Evolutionary conservation across 1,140 invertebrate genomes (phyloP).

Genomic region (Agrilus planipennis): DNA sequence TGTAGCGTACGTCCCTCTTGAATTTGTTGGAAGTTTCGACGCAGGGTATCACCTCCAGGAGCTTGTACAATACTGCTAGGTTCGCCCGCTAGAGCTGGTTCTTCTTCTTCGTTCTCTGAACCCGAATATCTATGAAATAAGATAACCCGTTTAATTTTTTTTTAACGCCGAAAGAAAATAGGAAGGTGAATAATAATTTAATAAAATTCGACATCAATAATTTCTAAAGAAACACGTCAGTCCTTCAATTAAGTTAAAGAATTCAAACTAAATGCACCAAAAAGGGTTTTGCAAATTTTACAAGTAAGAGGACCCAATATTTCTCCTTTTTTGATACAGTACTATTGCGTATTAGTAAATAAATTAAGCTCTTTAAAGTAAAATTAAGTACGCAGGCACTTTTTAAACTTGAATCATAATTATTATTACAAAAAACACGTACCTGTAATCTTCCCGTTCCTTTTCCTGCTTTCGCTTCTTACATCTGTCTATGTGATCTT

Average conservation of each 20-base stretch:
- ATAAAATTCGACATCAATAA: no score
- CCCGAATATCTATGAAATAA: slow-evolving; percentile 61
- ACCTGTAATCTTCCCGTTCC: slow-evolving; percentile 65
- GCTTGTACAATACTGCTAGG: slow-evolving; percentile 83
- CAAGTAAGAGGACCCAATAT: no score
- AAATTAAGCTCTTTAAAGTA: not conserved
- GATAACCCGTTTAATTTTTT: not conserved
- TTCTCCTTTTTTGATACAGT: no score
- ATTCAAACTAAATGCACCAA: no score
- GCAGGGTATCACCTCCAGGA: slow-evolving; percentile 77
- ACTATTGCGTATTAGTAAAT: no score
- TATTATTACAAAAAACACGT: slow-evolving; percentile 2
- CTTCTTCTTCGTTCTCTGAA: slow-evolving; percentile 82
- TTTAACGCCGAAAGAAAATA: no score
- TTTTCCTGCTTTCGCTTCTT: slow-evolving; percentile 90
- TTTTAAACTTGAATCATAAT: no score
- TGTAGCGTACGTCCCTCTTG: slow-evolving; percentile 70
- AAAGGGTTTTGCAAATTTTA: no score
- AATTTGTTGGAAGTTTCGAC: slow-evolving; percentile 95
- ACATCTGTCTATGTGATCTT: slow-evolving; percentile 97
- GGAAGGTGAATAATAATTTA: no score
- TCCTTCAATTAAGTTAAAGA: no score
- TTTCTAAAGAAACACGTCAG: no score
- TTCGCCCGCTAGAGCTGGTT: slow-evolving; percentile 70
- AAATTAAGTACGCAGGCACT: no score